Evolutionary conservation across 2,888 invertebrate genomes (phyloP).

Genomic region (Ormyrus rosae): DNA sequence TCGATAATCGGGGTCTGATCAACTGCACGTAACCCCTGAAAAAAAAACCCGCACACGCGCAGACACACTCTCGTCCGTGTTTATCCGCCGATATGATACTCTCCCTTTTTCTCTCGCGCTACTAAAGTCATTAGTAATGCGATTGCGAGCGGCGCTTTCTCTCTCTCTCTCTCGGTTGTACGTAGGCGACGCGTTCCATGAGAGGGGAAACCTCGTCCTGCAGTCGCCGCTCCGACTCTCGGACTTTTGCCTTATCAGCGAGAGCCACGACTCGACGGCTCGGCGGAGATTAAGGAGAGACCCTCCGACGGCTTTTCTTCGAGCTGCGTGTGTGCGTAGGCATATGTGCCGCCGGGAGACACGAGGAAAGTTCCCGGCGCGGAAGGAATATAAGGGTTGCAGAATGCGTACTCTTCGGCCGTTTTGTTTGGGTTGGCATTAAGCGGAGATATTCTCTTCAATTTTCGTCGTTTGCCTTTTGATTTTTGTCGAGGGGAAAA

Average conservation of each 20-base stretch:
- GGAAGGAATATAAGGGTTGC: slow-evolving; percentile 43
- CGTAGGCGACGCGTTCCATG: slow-evolving; percentile 12
- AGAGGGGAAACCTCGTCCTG: neutral
- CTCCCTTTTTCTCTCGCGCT: slow-evolving; percentile 36
- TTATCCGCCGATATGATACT: slow-evolving; percentile 64
- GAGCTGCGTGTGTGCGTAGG: neutral
- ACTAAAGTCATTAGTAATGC: slow-evolving; percentile 73
- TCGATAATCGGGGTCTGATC: slow-evolving; percentile 67
- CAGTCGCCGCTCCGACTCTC: too few species aligned
- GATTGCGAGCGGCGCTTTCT: slow-evolving; percentile 61
- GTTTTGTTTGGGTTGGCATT: slow-evolving; percentile 41
- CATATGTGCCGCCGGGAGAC: slow-evolving; percentile 33
- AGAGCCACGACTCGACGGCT: neutral
- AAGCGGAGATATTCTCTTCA: slow-evolving; percentile 21
- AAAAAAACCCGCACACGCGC: neutral
- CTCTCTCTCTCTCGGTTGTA: slow-evolving; percentile 5
- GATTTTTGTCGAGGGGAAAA: too few species aligned
- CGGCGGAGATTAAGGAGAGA: slow-evolving; percentile 12
- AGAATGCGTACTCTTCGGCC: neutral
- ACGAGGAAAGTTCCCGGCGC: slow-evolving; percentile 23
- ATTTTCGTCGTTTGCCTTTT: neutral
- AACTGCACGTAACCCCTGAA: slow-evolving; percentile 64
- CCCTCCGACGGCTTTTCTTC: neutral
- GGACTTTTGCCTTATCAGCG: slow-evolving; percentile 34
- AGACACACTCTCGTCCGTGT: neutral